Conservation (phyloP, 2,888 invertebrate species). For the Lathronympha strigana region DNA sequence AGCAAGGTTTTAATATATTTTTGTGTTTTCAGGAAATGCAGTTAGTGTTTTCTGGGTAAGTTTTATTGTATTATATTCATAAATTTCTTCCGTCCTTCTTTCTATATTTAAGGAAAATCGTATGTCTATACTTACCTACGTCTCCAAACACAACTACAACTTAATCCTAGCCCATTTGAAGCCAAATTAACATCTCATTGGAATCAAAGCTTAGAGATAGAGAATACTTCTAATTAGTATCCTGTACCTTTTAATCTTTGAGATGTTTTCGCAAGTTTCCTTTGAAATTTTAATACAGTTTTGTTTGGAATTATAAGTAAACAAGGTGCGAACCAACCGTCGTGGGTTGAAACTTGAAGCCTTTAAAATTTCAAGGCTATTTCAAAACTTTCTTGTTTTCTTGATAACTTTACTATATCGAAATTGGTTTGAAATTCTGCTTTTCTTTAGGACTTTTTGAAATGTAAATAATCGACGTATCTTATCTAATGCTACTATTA, state of each 20-base stretch:
- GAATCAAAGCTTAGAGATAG: constrained; percentile 25
- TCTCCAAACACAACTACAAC: not conserved
- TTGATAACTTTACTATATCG: not conserved
- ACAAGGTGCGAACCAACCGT: constrained; percentile 16
- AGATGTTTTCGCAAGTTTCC: constrained; percentile 36
- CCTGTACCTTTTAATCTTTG: constrained; percentile 37
- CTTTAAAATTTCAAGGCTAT: not conserved
- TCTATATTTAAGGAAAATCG: not conserved
- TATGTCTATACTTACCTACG: not conserved
- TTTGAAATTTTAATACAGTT: constrained; percentile 41
- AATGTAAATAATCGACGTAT: no score
- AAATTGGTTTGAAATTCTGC: not conserved
- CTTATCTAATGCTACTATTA: no score
- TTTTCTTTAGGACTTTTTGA: no score
- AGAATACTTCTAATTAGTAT: constrained; percentile 37
- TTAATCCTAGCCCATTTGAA: constrained; percentile 4
- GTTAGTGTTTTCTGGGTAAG: constrained; percentile 34
- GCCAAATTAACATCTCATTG: constrained; percentile 5
- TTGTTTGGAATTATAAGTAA: constrained; percentile 33
- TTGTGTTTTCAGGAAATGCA: constrained; percentile 38
- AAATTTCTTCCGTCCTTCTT: no score
- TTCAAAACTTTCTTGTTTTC: not conserved
- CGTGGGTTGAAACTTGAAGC: constrained; percentile 12
- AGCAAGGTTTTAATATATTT: not conserved
- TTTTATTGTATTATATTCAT: not conserved